Evolutionary conservation across 2,888 invertebrate genomes (phyloP), one percentile per base, ranked within the genome.

Genomic region (Liopterus haemorrhoidalis): DNA sequence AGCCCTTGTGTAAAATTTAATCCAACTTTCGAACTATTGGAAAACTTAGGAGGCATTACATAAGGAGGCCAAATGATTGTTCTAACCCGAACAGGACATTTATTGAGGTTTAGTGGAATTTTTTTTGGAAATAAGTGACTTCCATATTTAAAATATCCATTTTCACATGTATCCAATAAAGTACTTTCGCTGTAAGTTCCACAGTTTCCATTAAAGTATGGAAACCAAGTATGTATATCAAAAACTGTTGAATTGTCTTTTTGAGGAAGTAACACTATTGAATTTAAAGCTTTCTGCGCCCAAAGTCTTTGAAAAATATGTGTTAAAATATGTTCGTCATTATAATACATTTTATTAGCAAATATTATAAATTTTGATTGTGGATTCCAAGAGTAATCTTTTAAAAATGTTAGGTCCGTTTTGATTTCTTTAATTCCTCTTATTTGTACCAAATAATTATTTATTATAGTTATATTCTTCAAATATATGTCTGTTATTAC

Each of bases 11-110:
- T 49, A 8, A 54, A 48, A 16, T 50, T 28, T 12, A 48, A 48
- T 12, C 39, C 18, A 19, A 44, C 44, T 4, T 24, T 9, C 2
- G 14, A 15, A 12, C 30, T 22, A 18, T 44, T n/a, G 15, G 38
- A 22, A 1, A 49, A 31, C 9, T 49, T 35, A 11, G 49, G 51
- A 9, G 42, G 27, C 36, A 56, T 45, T n/a, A 54, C 50, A 24
- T 49, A 54, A 2, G 54, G 51, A 5, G 54, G 56, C 53, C 53
- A 56, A 5, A 51, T 25, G 19, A 51, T 51, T 6, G 54, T 49
- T 6, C 50, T 41, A 4, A 54, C 51, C 20, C 14, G 42, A 4
- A 54, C 43, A 16, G 42, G 41, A 38, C 54, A 56, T 9, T 28
- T 37, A 12, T 45, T 41, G 11, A 56, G 37, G 32, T 44, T 31